Base-by-base conservation (phyloP, 2,797 vertebrate genomes). In the Gambusia yucatana region DNA sequence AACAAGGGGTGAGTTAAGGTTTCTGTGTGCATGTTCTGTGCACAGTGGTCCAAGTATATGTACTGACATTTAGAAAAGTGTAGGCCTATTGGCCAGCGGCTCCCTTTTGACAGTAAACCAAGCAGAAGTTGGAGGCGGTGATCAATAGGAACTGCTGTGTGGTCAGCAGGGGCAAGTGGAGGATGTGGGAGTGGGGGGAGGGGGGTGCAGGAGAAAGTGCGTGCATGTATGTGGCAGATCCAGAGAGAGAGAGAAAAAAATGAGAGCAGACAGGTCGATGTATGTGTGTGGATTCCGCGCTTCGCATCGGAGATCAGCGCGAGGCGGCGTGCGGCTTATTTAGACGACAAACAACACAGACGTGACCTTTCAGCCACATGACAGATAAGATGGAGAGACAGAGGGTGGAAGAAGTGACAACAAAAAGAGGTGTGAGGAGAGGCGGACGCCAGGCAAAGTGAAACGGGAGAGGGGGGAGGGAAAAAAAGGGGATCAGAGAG, bases 321-420 rank as follows among this genome's bases (percentile, higher is more conserved):
- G 86, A 93, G 84, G 89, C 80, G 67, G 90, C 87, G 83, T 74
- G 76, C 65, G 41, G 88, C 93, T 94, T 96, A 94, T 95, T 96
- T 95, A 93, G 94, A 95, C 89, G 94, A 95, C 94, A 96, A 96
- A 96, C 95, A 95, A 94, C 94, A 88, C 87, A 85, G 93, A 93
- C 92, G 92, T 96, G 95, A 96, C 95, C 95, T 96, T 96, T 95
- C 91, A 92, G 93, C 86, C 88, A 83, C 88, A 48, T 1, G 76
- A 86, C 90, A 91, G 94, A 94, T 95, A 94, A 94, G 86, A 92
- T 76, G 85, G 88, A 82, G 80, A 91, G 88, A 93, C 85, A 76
- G 79, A 22, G 61, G 77, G 57, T 2, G 65, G 28, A 44, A 48
- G 83, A 57, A 69, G 78, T 70, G 67, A 76, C 77, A 61, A 82